These are phyloP conservation scores for Benthosema pterotum DNA, from an alignment of 2,797 vertebrate genomes.

Conservation along the genomic window DNA sequence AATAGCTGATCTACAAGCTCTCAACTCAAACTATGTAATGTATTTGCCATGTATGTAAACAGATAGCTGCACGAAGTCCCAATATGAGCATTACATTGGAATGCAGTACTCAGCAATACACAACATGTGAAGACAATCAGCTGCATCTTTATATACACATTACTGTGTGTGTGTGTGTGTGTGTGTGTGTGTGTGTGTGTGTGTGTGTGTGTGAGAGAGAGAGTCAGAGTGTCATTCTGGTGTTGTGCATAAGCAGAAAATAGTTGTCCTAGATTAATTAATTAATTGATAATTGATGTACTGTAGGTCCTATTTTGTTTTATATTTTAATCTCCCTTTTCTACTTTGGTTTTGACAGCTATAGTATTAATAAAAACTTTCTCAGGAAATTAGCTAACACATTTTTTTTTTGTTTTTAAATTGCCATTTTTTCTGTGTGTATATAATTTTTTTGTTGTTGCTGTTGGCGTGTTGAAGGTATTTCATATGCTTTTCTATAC, in stretches of 20 bases:
- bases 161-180: constrained; percentile 5
- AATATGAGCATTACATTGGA: constrained; percentile 20
- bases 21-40: too few relatives aligned
- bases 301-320: background rate
- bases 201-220: constrained; percentile 9
- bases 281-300: too few relatives aligned
- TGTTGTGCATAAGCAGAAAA: constrained; percentile 1
- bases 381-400: constrained; percentile 76
- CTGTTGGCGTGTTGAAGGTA: constrained; percentile 54
- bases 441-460: constrained; percentile 62
- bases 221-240: background rate
- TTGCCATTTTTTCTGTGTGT: constrained; percentile 41
- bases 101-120: constrained; percentile 42
- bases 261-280: constrained; percentile 18
- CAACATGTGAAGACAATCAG: constrained; percentile 58
- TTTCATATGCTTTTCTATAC: constrained; percentile 65
- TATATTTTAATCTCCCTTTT: constrained; percentile 20
- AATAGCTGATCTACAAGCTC: too few relatives aligned
- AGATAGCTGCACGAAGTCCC: background rate
- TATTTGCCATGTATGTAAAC: too few relatives aligned
- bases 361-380: constrained; percentile 51
- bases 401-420: constrained; percentile 58
- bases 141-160: background rate
- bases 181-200: constrained; percentile 8
- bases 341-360: constrained; percentile 49